These are phyloP conservation scores for Carduelis carduelis DNA, from an alignment of 2,797 vertebrate species.

Conservation along the genomic window DNA sequence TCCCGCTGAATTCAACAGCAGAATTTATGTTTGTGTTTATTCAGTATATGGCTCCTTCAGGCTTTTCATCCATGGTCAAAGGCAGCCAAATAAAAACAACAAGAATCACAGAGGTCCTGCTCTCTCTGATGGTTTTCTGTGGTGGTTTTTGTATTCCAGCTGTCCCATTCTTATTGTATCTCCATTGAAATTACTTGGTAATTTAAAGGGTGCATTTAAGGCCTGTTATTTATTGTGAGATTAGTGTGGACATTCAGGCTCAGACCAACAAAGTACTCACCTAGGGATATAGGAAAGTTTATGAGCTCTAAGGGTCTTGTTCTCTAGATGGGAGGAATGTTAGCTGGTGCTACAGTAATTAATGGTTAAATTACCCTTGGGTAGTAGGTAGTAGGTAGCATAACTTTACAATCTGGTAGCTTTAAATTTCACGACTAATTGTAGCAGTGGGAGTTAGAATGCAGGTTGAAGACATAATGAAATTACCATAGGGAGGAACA, in stretches of 20 bases:
- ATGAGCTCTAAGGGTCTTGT: background rate
- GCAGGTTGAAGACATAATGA: conserved; percentile 47
- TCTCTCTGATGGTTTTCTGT: background rate
- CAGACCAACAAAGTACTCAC: background rate
- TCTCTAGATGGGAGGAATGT: background rate
- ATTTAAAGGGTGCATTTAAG: background rate
- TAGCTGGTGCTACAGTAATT: conserved; percentile 41
- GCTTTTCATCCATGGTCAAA: background rate
- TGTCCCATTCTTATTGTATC: background rate
- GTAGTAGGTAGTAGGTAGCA: conserved; percentile 30
- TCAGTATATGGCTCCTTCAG: background rate
- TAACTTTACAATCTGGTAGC: conserved; percentile 55
- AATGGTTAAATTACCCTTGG: conserved; percentile 60
- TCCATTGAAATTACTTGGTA: background rate
- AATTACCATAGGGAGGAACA: conserved; percentile 40
- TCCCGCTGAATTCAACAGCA: background rate
- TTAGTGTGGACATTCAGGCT: background rate
- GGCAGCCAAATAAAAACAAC: background rate
- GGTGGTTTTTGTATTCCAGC: background rate
- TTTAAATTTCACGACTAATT: conserved; percentile 49
- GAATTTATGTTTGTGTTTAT: background rate
- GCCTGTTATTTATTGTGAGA: background rate
- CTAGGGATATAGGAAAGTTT: background rate
- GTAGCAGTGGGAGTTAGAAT: conserved; percentile 33
- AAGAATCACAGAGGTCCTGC: background rate